A percentile compares a stretch with the other conserved stretches of the same genome.
These are phyloP conservation scores for Volucella bombylans DNA, from an alignment of 2,888 invertebrate species.

Conservation along the genomic window DNA sequence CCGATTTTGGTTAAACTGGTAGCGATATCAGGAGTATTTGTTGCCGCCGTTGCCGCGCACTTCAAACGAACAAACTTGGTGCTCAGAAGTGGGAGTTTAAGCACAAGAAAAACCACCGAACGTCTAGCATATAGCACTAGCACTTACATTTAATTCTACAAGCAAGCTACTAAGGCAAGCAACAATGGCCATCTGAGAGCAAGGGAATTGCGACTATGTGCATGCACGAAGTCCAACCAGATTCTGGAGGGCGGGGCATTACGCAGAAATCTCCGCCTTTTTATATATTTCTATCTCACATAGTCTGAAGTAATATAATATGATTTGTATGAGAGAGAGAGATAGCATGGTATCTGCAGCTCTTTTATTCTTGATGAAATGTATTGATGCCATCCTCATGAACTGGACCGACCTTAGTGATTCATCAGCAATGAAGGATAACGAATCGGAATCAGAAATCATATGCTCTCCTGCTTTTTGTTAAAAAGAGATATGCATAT, in stretches of 20 bases:
- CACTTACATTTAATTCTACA: slow-evolving; percentile 34
- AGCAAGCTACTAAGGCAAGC: slow-evolving; percentile 59
- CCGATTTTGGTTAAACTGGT: slow-evolving; percentile 66
- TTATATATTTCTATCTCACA: slow-evolving; percentile 42
- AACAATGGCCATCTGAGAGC: slow-evolving; percentile 64
- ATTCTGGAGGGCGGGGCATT: slow-evolving; percentile 63
- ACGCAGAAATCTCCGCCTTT: slow-evolving; percentile 55
- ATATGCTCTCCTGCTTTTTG: slow-evolving; percentile 37
- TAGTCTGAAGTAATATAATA: background rate
- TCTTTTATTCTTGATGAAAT: slow-evolving; percentile 6
- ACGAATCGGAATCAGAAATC: slow-evolving; percentile 70
- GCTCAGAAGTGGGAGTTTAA: slow-evolving; percentile 66
- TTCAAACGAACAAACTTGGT: slow-evolving; percentile 42
- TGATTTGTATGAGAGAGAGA: slow-evolving; percentile 24
- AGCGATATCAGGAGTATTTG: slow-evolving; percentile 70
- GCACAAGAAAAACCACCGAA: slow-evolving; percentile 53
- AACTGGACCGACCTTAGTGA: slow-evolving; percentile 68
- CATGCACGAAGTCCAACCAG: slow-evolving; percentile 69
- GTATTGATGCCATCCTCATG: slow-evolving; percentile 35
- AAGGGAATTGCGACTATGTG: slow-evolving; percentile 48
- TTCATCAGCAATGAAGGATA: slow-evolving; percentile 61
- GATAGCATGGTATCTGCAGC: slow-evolving; percentile 11
- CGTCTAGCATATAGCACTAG: slow-evolving; percentile 50
- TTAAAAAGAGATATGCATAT: slow-evolving; percentile 31
- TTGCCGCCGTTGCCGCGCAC: slow-evolving; percentile 67